These are phyloP conservation scores for Halcyon senegalensis DNA, from an alignment of 2,113 vertebrate genomes.

Conservation along the genomic window DNA sequence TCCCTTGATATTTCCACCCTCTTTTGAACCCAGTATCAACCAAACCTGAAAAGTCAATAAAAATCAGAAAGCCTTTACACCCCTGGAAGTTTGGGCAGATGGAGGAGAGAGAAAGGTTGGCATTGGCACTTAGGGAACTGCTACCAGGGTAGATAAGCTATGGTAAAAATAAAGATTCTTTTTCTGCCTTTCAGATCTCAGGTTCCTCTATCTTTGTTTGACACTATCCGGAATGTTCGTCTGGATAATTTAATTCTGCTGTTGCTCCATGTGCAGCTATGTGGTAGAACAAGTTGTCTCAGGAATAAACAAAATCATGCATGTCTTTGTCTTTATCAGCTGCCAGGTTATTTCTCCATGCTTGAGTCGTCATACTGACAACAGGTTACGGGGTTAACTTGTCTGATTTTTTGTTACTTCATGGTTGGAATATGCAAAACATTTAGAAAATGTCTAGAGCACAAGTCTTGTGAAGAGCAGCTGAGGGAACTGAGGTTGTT, in stretches of 20 bases:
- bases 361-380: neutral
- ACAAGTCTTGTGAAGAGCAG: too few relatives aligned
- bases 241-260: neutral
- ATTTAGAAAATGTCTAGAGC: neutral
- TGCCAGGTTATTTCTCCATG: neutral
- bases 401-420: neutral
- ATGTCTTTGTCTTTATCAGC: neutral
- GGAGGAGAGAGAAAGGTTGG: neutral
- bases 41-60: neutral
- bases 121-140: neutral
- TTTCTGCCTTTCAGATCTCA: neutral
- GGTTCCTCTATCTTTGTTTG: neutral
- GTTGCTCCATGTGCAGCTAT: neutral
- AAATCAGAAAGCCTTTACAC: neutral
- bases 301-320: neutral
- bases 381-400: neutral
- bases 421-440: neutral
- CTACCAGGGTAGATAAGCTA: neutral
- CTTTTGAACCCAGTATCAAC: neutral
- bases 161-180: neutral
- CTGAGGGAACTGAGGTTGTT: too few relatives aligned
- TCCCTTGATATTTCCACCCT: neutral
- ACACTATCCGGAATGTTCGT: neutral
- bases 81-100: neutral
- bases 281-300: neutral